Base-by-base conservation (phyloP, 2,888 invertebrate genomes). In the Acleris sparsana region DNA sequence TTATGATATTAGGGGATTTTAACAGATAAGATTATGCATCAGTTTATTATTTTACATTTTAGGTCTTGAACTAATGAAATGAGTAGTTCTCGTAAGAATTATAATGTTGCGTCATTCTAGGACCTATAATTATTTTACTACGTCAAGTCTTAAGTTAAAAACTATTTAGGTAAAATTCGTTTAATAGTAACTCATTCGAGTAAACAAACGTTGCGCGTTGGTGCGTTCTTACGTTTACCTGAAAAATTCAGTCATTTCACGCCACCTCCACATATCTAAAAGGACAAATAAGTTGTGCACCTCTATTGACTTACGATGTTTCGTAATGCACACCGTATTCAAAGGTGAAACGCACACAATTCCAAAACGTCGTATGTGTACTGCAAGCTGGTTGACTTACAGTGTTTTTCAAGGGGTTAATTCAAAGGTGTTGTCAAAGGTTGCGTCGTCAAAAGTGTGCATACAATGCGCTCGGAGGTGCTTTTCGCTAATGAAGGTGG, bases 401-500 rank as follows among this genome's bases (percentile, higher is more conserved):
- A 25, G 4, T 44, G 9, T 56, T 57, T 18, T 44, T 39, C 9
- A 6, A 16, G 13, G 29, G 6, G 29, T 20, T 11, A 17, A 58
- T 58, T 29, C 5, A 48, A 49, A 51, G 17, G 55, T 25, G 63
- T 18, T 53, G 57, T 57, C 66, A 66, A 66, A 66, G 66, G 66
- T 66, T 60, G 44, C 59, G 46, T 25, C 52, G 57, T 39, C 61
- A 53, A 62, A 62, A 62, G 66, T 66, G 61, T 51, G 56, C 62
- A 65, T 61, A 65, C 65, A 65, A 61, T 61, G 56, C 48, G 56
- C 44, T 46, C 33, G 55, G 59, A 39, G 57, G 56, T 61, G 66
- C 66, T 46, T 61, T 62, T 66, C 57, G 46, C 62, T 66, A 62
- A 66, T 66, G 66, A 66, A 66, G 66, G 61, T 22, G 33, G 7